Evolutionary conservation across 1,140 invertebrate species (phyloP), one percentile per base, ranked within the genome.

Genomic region (Rhopalosiphum padi): DNA sequence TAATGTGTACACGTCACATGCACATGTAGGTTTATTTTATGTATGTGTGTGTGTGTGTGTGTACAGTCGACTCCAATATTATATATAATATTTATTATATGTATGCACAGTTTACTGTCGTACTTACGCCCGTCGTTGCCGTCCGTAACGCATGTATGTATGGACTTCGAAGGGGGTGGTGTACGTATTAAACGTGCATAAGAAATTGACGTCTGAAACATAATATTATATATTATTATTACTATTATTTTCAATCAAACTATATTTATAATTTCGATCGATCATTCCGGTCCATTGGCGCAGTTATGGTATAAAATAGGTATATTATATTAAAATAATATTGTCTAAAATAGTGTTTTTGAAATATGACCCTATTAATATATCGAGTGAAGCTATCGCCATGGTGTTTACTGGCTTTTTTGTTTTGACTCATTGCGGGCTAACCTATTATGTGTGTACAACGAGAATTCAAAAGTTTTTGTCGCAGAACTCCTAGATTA

Each of bases 331-430:
- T 68, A 68, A 4, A 60, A 68, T 77, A 77, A 77, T 77, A 77
- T 77, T 21, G 30, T 77, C 15, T n/a, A 6, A 51, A 51, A n/a
- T 77, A 77, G 15, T 77, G 60, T n/a, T 18, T 77, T 18, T 15
- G 60, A 77, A 77, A 77, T 77, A 77, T n/a, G 60, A 77, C n/a
- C 60, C 30, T n/a, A n/a, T n/a, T 77, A n/a, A 77, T n/a, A 60
- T 15, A 30, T 77, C 15, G 4, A 18, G 15, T n/a, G 30, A 77
- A 5, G 15, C 18, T 15, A 77, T 30, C 60, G n/a, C 48, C 11
- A 15, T 18, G 3, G 15, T 77, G 3, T 77, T 77, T n/a, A 77
- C 15, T 15, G n/a, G 11, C 21, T 77, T n/a, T 60, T 60, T 60
- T 60, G 55, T 25, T 60, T 30, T 60, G 15, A n/a, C 48, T 51